Evolutionary conservation across 2,113 vertebrate species (phyloP), one percentile per base, ranked within the genome.

Genomic region (Pao palembangensis): DNA sequence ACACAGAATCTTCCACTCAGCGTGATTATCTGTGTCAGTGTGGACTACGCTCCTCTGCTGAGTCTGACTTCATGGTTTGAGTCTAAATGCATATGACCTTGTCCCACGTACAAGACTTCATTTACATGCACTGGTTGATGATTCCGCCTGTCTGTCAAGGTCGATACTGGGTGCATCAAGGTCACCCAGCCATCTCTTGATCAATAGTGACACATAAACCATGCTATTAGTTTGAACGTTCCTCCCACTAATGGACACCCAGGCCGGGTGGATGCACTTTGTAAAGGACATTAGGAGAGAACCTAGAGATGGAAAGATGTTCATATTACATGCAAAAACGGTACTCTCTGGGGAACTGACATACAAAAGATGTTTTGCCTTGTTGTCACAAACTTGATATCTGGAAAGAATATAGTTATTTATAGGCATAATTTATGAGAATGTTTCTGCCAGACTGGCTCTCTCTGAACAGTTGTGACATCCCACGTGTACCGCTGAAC

Each of bases 191-290:
- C 48, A 55, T 69, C 69, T 70, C 23, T 2, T 21, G 69, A 79
- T 84, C 70, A 10, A 76, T 67, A 15, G 44, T 52, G 63, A 67
- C 50, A 57, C 67, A 49, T 38, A 50, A 13, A 55, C 42, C 2
- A 16, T 51, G 61, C 57, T n/a, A 25, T 66, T 44, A 75, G 25
- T 28, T 28, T 28, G 6, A 28, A 28, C 25, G 25, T 28, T 28
- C 21, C 21, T 31, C 28, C 28, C 28, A 11, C 16, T 46, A 71
- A 65, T 61, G 64, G 51, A 20, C 51, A 61, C 10, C 31, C 63
- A 66, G 44, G 44, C 44, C 16, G 4, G n/a, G 74, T 12, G 59
- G 59, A 62, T 21, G 57, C 44, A 69, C 25, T 55, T 28, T 61
- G 61, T 54, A 38, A 28, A 62, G 8, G 53, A 8, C 31, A 21